phyloP scores from a whole-genome alignment of 2,113 vertebrate genomes.

The Pipra filicauda region DNA sequence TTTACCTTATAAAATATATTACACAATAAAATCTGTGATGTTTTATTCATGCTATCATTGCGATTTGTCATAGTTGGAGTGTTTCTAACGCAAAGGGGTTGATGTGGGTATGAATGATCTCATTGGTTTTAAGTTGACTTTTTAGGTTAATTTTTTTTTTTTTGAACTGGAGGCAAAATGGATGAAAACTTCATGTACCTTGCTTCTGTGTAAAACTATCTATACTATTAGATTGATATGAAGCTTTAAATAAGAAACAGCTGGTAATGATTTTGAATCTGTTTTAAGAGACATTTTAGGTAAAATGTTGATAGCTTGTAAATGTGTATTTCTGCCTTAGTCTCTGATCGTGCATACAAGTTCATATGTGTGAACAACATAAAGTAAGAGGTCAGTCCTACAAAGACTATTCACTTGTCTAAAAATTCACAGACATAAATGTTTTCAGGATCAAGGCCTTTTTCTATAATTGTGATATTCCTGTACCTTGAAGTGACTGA shows the following conservation, averaged over 20 bases:
- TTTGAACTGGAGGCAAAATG: neutral
- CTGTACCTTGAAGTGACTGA: constrained; percentile 52
- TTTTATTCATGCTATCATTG: neutral
- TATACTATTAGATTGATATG: neutral
- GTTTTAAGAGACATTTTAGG: constrained; percentile 61
- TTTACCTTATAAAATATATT: neutral
- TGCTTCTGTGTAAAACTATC: neutral
- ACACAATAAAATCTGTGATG: neutral
- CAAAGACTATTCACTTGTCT: constrained; percentile 64
- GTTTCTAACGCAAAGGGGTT: neutral
- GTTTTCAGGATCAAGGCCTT: constrained; percentile 68
- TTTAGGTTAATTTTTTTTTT: neutral
- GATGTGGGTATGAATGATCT: neutral
- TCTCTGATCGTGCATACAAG: constrained; percentile 57
- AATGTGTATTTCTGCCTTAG: constrained; percentile 52
- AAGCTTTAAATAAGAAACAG: constrained; percentile 57
- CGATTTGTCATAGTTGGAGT: neutral
- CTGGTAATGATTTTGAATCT: constrained; percentile 52
- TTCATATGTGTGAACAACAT: constrained; percentile 66
- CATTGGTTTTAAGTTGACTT: neutral
- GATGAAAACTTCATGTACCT: neutral
- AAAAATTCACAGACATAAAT: constrained; percentile 64
- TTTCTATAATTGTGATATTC: constrained; percentile 54
- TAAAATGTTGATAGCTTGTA: constrained; percentile 67
- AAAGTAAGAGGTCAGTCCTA: constrained; percentile 57